Evolutionary conservation across 37 sponge, comb jelly and placozoan species (phyloP), one percentile per base, ranked within the genome.

Genomic region (Crambe crambe): DNA sequence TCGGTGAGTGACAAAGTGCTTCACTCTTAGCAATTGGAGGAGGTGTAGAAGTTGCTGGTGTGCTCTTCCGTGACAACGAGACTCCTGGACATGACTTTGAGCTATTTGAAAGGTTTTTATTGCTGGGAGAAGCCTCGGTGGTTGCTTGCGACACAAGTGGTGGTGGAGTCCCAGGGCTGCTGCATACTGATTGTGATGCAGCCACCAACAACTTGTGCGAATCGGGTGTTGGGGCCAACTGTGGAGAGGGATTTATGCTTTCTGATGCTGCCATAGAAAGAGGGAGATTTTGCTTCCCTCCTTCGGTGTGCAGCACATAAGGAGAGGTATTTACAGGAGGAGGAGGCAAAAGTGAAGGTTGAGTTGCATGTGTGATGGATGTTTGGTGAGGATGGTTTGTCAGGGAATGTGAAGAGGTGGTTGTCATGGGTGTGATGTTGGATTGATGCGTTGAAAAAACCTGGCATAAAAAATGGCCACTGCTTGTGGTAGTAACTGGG

Each of bases 161-260:
- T 65, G 66, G 66, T 65, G 34, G 66, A 20, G 35, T 65, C 66
- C 66, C 66, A 65, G 35, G 66, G 35, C 66, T 30, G 27, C 31
- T 34, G 25, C 17, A 34, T 65, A 34, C 31, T 26, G 66, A 65
- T 32, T 2, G 66, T 30, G 5, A 30, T 3, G 31, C 2, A 65
- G 3, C 10, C 35, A 9, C 31, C 2, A 9, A n/a, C n/a, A n/a
- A 17, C 25, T 26, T 29, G 2, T 2, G 66, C 31, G 3, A 34
- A 65, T 26, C 66, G 66, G 66, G 66, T 65, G 30, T 34, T 2
- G 2, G 35, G 35, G 35, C 2, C 3, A 34, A 65, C 15, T 3
- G 2, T 1, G 66, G 66, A 31, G 31, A 2, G 3, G 31, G 32
- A 29, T 34, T 9, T 65, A 34, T 65, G 66, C 32, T 30, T 31